Conservation (phyloP, 2,888 invertebrate genomes). For the Hirtodrosophila alboralis region DNA sequence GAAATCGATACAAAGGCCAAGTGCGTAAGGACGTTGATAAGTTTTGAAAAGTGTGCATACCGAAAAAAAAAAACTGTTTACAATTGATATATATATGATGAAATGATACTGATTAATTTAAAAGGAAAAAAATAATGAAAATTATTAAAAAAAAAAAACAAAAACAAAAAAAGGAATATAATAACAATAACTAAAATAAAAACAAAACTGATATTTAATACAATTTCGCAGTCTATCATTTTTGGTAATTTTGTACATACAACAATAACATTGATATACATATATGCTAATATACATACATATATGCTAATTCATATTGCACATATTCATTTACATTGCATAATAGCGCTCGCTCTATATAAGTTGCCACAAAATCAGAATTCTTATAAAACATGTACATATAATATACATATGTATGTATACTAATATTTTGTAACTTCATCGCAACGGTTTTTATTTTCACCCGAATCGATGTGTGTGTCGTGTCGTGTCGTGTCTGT, state of each 20-base stretch:
- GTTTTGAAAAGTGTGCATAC: slow-evolving; percentile 50
- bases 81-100: slow-evolving; percentile 63
- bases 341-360: neutral
- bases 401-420: too few species aligned
- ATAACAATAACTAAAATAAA: slow-evolving; percentile 74
- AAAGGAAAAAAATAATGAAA: slow-evolving; percentile 19
- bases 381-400: neutral
- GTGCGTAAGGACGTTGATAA: slow-evolving; percentile 47
- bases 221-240: slow-evolving; percentile 59
- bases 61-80: slow-evolving; percentile 66
- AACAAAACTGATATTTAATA: slow-evolving; percentile 75
- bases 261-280: neutral
- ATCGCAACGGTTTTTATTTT: slow-evolving; percentile 21
- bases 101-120: slow-evolving; percentile 45
- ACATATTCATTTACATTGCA: slow-evolving; percentile 1
- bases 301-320: slow-evolving; percentile 1
- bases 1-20: slow-evolving; percentile 47
- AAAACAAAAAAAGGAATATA: slow-evolving; percentile 61
- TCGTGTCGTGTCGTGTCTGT: slow-evolving; percentile 16
- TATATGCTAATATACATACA: slow-evolving; percentile 11
- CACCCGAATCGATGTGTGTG: slow-evolving; percentile 30
- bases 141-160: slow-evolving; percentile 11
- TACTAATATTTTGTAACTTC: slow-evolving; percentile 5
- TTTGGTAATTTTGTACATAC: slow-evolving; percentile 24
- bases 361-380: too few species aligned